Conservation (phyloP, 2,888 invertebrate genomes). For the Ennomos erosarius region DNA sequence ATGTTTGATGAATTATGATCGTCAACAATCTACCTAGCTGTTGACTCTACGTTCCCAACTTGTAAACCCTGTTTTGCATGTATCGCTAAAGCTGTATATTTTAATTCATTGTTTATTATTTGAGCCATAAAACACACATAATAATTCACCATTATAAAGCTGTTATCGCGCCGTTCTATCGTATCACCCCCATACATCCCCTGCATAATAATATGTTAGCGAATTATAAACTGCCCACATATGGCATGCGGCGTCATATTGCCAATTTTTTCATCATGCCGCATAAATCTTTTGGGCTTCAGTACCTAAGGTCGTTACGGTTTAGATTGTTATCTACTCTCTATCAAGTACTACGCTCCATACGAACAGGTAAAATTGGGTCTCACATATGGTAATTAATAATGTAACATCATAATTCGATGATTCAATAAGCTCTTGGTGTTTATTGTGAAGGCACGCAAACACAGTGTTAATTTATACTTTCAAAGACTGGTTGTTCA, state of each 20-base stretch:
- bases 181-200: constrained; percentile 42
- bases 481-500: no score
- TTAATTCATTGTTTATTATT: constrained; percentile 31
- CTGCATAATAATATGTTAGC: constrained; percentile 52
- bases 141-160: constrained; percentile 36
- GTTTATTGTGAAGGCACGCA: not conserved
- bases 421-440: not conserved
- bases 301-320: constrained; percentile 8
- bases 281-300: constrained; percentile 3
- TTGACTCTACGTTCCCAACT: constrained; percentile 1
- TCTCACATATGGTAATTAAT: no score
- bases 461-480: not conserved
- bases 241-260: constrained; percentile 39
- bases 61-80: constrained; percentile 21
- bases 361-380: no score
- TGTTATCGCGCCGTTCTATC: constrained; percentile 38
- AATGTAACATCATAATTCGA: no score
- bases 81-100: constrained; percentile 20
- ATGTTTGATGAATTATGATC: not conserved
- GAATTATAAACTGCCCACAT: constrained; percentile 45
- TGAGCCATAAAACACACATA: constrained; percentile 29
- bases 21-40: not conserved
- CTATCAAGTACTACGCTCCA: no score
- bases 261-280: constrained; percentile 50
- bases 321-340: not conserved